Conservation (phyloP, 2,888 invertebrate species). For the Aspidiotus rigidus region DNA sequence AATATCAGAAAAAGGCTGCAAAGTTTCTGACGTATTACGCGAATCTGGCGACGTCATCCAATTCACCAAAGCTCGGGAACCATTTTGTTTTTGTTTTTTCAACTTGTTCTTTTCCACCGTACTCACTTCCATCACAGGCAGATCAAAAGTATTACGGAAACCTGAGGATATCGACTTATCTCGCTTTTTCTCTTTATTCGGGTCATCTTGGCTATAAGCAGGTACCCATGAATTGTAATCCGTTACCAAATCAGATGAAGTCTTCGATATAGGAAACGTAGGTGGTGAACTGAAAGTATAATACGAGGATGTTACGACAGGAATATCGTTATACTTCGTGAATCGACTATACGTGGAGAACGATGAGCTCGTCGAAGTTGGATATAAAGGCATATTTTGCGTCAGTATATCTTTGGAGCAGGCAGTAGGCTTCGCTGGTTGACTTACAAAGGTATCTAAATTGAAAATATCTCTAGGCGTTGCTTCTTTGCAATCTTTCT, state of each 20-base stretch:
- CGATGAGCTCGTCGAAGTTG: constrained; percentile 3
- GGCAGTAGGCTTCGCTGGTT: not conserved
- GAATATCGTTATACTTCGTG: constrained; percentile 27
- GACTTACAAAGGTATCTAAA: not conserved
- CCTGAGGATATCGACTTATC: constrained; percentile 15
- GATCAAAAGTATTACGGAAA: constrained; percentile 10
- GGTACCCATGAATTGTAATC: constrained; percentile 25
- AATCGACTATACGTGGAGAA: constrained; percentile 24
- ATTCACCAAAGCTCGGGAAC: constrained; percentile 47
- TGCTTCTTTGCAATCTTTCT: not conserved
- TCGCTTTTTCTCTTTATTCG: constrained; percentile 23
- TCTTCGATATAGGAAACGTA: constrained; percentile 4
- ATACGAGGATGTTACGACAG: constrained; percentile 14
- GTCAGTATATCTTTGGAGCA: constrained; percentile 4
- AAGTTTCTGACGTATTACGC: constrained; percentile 18
- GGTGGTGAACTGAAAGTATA: constrained; percentile 21
- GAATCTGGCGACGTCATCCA: constrained; percentile 54
- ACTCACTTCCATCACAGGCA: not conserved
- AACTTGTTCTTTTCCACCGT: constrained; percentile 30
- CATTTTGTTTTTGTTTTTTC: constrained; percentile 32
- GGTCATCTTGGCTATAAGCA: constrained; percentile 19
- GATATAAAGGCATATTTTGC: constrained; percentile 21
- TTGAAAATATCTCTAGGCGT: not conserved
- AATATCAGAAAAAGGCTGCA: constrained; percentile 10
- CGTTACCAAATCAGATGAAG: not conserved